Evolutionary conservation across 2,797 vertebrate species (phyloP), one percentile per base, ranked within the genome.

Genomic region (Enteromius viviparus): DNA sequence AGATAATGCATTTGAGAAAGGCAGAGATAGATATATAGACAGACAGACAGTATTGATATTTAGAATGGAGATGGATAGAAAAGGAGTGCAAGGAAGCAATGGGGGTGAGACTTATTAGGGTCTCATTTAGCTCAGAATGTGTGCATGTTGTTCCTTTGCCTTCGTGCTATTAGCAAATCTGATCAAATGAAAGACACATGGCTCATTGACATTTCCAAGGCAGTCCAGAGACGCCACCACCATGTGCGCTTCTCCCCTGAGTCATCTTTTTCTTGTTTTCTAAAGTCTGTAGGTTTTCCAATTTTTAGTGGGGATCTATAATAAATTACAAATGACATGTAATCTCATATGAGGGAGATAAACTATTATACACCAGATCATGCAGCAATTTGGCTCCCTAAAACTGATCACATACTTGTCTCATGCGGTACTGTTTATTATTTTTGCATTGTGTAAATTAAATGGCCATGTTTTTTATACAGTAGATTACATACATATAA

Each of bases 121-220:
- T 82, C n/a, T 75, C 6, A 26, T 53, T 74, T 42, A 40, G 21
- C 80, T 66, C 37, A 32, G 17, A 40, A 17, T 81, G 84, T 88
- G 49, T 81, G 79, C 21, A 32, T 62, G 60, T 49, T 72, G 29
- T 68, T 85, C 26, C 87, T 66, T 53, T 81, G 37, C 80, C 69
- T 47, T 76, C 49, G 47, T 34, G 47, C 51, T 87, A 85, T 87
- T 87, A 88, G 89, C 86, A 80, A 72, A 84, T 90, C 87, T 92
- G 91, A 93, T 91, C 81, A 92, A 93, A 91, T 91, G 26, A 78
- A 78, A 76, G 47, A 55, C 47, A 79, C 86, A 87, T 88, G 87
- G 87, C 85, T 65, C 1, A 53, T 80, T 87, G 91, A 90, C 89
- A 90, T 88, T 85, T 88, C 88, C 78, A 87, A 89, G 87, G 84